These are phyloP conservation scores for Cheilosia grossa DNA, from an alignment of 2,888 invertebrate genomes.

Conservation along the genomic window DNA sequence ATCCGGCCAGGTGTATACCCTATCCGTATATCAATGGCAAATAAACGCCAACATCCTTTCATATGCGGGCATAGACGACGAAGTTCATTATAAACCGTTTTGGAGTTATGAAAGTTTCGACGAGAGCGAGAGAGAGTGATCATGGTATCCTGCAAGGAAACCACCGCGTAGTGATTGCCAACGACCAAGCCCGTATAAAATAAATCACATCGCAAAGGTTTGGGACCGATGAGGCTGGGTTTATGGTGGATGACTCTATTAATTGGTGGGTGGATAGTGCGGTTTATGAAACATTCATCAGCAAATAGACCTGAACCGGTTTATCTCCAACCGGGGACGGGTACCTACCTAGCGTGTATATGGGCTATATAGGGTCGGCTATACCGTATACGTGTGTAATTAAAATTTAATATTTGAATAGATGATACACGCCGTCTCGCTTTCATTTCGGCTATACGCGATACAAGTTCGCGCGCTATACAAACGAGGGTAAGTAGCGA, in stretches of 20 bases:
- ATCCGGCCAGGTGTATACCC: conserved; percentile 43
- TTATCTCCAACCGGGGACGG: conserved; percentile 1
- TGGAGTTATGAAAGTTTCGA: conserved; percentile 49
- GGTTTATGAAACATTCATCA: conserved; percentile 61
- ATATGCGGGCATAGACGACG: conserved; percentile 23
- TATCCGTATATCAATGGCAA: neutral
- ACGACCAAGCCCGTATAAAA: conserved; percentile 3
- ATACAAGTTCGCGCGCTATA: conserved; percentile 31
- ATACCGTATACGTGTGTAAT: conserved; percentile 18
- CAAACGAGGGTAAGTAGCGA: neutral
- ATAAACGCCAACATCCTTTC: conserved; percentile 10
- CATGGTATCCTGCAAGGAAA: neutral
- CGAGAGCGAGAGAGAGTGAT: neutral
- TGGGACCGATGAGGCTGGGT: neutral
- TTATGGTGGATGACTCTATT: conserved; percentile 49
- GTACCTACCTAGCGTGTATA: neutral
- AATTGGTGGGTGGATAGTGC: conserved; percentile 63
- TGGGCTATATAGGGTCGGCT: too few species aligned
- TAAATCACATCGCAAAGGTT: conserved; percentile 45
- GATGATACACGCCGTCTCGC: conserved; percentile 51
- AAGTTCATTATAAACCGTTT: conserved; percentile 68
- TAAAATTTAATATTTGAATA: conserved; percentile 59
- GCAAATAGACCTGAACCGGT: conserved; percentile 47
- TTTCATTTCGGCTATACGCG: conserved; percentile 26
- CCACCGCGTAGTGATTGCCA: conserved; percentile 15